phyloP scores from a whole-genome alignment of 1,140 invertebrate genomes.

The Telenomus remus region DNA sequence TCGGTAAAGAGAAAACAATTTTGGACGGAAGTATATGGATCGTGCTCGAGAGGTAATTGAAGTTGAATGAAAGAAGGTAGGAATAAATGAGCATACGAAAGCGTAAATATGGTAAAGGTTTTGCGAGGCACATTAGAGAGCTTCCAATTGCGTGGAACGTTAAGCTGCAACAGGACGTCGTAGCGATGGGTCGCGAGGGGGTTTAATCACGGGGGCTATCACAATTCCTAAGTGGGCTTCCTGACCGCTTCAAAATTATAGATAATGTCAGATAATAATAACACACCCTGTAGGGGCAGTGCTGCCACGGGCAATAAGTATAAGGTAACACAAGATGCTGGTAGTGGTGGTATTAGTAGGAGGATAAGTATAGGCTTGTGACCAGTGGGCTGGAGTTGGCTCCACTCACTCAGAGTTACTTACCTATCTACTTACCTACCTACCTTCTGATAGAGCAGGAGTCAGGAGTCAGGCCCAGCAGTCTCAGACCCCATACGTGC shows the following conservation, averaged over 20 bases:
- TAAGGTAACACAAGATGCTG: constrained; percentile 68
- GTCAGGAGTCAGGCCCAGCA: constrained; percentile 70
- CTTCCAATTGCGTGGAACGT: constrained; percentile 31
- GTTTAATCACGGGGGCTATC: constrained; percentile 75
- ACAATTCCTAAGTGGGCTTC: constrained; percentile 76
- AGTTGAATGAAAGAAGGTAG: constrained; percentile 32
- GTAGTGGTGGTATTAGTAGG: constrained; percentile 72
- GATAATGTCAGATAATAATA: constrained; percentile 77
- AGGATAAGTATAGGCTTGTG: constrained; percentile 75
- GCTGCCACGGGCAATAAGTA: constrained; percentile 72
- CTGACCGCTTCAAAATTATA: constrained; percentile 75
- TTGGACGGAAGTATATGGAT: too few relatives aligned
- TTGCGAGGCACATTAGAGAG: constrained; percentile 40
- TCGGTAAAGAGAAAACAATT: too few relatives aligned
- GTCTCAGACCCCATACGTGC: constrained; percentile 72
- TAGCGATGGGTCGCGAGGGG: constrained; percentile 62
- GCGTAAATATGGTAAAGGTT: constrained; percentile 39
- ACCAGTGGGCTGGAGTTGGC: constrained; percentile 57
- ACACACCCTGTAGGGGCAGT: constrained; percentile 67
- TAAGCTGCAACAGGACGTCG: constrained; percentile 33
- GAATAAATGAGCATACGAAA: constrained; percentile 45
- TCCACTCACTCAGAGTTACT: constrained; percentile 60
- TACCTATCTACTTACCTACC: constrained; percentile 49
- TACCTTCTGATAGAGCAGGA: constrained; percentile 62
- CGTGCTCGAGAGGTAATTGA: constrained; percentile 25